Conservation (phyloP, 2,797 vertebrate genomes). For the Valencia hispanica region DNA sequence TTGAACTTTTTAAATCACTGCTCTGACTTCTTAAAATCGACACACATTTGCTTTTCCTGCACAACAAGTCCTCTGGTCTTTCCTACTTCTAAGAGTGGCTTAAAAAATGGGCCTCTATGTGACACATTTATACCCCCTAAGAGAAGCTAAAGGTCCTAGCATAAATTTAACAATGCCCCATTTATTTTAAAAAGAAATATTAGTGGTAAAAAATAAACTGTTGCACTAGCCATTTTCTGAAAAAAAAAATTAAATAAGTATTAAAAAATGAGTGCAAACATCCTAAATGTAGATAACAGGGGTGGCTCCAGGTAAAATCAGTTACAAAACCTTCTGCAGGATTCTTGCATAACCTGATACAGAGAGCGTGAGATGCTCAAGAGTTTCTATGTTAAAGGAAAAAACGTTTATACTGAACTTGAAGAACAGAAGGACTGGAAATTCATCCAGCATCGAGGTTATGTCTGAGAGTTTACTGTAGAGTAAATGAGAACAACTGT, state of each 20-base stretch:
- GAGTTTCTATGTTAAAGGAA: slow-evolving; percentile 31
- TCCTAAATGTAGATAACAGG: not conserved
- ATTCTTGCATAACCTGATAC: slow-evolving; percentile 56
- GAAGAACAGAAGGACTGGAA: not conserved
- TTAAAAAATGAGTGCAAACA: not conserved
- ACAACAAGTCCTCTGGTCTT: not conserved
- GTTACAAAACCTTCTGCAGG: slow-evolving; percentile 50
- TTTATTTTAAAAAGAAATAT: not conserved
- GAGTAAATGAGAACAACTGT: not conserved
- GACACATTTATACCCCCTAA: too few species aligned
- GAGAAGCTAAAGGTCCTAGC: too few species aligned
- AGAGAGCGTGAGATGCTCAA: slow-evolving; percentile 37
- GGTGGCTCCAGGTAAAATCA: slow-evolving; percentile 46
- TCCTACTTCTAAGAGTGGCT: not conserved
- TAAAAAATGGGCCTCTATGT: slow-evolving; percentile 12
- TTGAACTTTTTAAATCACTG: not conserved
- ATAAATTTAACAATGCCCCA: not conserved
- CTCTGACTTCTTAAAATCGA: not conserved
- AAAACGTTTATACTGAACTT: not conserved
- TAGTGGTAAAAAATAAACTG: not conserved
- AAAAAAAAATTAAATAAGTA: not conserved
- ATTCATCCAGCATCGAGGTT: not conserved
- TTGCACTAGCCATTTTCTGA: not conserved
- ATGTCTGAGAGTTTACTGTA: not conserved
- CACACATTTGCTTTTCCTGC: not conserved